Conservation (phyloP, 2,797 vertebrate genomes). For the Acrossocheilus wenchowensis region DNA sequence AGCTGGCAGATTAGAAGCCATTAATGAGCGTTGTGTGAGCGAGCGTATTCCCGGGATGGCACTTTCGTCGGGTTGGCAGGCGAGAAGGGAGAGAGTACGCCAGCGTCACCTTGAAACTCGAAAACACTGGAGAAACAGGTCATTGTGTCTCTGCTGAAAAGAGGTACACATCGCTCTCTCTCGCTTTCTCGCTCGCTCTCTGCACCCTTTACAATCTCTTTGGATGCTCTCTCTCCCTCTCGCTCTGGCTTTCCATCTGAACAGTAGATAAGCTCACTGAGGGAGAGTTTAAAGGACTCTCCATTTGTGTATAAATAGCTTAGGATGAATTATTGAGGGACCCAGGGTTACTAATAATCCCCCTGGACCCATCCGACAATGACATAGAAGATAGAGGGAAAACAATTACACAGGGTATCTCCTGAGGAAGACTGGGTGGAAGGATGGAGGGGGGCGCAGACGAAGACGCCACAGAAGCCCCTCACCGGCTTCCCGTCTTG, state of each 20-base stretch:
- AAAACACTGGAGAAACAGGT: conserved; percentile 74
- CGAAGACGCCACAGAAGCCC: conserved; percentile 68
- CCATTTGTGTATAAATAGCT: conserved; percentile 86
- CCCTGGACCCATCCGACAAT: conserved; percentile 82
- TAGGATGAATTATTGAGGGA: conserved; percentile 85
- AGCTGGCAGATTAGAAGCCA: conserved; percentile 77
- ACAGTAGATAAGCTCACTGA: conserved; percentile 81
- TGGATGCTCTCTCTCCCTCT: conserved; percentile 56
- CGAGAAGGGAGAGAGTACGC: conserved; percentile 63
- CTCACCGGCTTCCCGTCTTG: conserved; percentile 76
- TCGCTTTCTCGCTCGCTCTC: conserved; percentile 44
- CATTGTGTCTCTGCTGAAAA: conserved; percentile 75
- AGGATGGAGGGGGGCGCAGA: conserved; percentile 33
- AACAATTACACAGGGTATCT: conserved; percentile 82
- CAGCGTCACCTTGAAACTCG: conserved; percentile 81
- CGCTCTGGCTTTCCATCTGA: conserved; percentile 72
- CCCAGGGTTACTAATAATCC: conserved; percentile 84
- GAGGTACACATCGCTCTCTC: conserved; percentile 52
- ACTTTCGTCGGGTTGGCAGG: conserved; percentile 80
- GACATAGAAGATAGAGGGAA: conserved; percentile 84
- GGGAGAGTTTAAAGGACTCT: conserved; percentile 84
- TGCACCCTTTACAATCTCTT: conserved; percentile 38
- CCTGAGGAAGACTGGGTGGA: conserved; percentile 72
- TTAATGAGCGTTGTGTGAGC: conserved; percentile 78
- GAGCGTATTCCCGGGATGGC: conserved; percentile 76